These are phyloP conservation scores for Clarias magur DNA, from an alignment of 2,113 vertebrate species.

Conservation along the genomic window DNA sequence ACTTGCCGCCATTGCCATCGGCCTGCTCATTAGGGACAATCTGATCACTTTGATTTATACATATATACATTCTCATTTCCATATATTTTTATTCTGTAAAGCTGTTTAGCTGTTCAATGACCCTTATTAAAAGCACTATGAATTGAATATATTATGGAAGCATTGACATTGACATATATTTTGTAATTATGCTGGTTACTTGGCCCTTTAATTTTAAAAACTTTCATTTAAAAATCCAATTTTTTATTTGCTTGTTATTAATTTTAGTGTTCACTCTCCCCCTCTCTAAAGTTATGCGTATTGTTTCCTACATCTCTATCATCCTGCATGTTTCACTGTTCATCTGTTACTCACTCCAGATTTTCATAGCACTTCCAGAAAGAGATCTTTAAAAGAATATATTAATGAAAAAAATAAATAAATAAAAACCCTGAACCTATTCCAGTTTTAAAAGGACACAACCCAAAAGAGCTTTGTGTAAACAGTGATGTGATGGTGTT, in stretches of 20 bases:
- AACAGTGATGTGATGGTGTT: constrained; percentile 45
- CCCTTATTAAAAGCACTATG: too few relatives aligned
- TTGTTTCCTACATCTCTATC: neutral
- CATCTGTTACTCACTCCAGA: neutral
- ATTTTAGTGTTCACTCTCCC: neutral
- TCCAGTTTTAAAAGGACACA: constrained; percentile 47
- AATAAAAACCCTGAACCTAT: constrained; percentile 14
- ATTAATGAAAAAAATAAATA: constrained; percentile 19
- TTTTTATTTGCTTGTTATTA: neutral
- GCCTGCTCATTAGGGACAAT: too few relatives aligned
- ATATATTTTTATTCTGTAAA: too few relatives aligned
- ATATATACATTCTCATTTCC: too few relatives aligned
- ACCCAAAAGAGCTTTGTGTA: constrained; percentile 51
- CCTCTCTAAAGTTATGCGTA: neutral
- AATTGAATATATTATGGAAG: neutral
- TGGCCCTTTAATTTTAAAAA: neutral
- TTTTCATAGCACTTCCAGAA: constrained; percentile 11
- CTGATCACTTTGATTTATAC: too few relatives aligned
- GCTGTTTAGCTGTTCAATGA: too few relatives aligned
- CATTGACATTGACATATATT: neutral
- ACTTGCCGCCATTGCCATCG: too few relatives aligned
- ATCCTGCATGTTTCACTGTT: neutral
- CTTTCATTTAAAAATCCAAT: neutral
- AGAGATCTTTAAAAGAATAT: constrained; percentile 15
- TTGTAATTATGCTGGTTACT: neutral